Evolutionary conservation across 2,113 vertebrate species (phyloP), one percentile per base, ranked within the genome.

Genomic region (Chionomys nivalis): DNA sequence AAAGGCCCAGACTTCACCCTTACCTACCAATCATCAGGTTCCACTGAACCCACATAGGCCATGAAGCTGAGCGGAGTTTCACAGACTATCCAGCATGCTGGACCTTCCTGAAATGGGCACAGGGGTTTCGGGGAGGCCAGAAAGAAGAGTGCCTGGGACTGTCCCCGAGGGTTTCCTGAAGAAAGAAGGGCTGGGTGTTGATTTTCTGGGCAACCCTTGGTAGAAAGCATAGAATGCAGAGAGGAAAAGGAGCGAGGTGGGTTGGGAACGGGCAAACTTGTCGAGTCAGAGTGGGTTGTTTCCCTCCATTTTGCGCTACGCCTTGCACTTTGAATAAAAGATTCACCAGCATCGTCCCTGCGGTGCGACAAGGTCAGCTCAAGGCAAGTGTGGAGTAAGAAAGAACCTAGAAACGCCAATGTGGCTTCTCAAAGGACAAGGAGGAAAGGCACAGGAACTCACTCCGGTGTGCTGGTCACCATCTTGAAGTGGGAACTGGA

Each of bases 401-500:
- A 91, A 86, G 78, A 93, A 39, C 36, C 17, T 23, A 12, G 94
- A 82, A 68, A 5, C 75, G 36, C 73, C 63, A 83, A 55, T 87
- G 63, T 13, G 55, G 49, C 78, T 93, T 72, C 79, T 31, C 73
- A 94, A 65, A 95, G 94, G 44, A 31, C 17, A 85, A 73, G 76
- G 73, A n/a, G 17, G 70, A 11, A 36, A 70, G 33, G 33, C 21
- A 83, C 63, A 79, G 26, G 66, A 39, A 4, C 6, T 47, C 16
- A 55, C 21, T 23, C 58, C 31, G 31, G 39, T 23, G 86, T 85
- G 24, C n/a, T 33, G 68, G 2, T 68, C 72, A 14, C 63, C 66
- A 68, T 36, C 65, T 7, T 61, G 63, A 79, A 72, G 76, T 77
- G 47, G 26, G n/a, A 47, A 68, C 42, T 70, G 88, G 47, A 58